phyloP scores from a whole-genome alignment of 2,113 vertebrate species.

The Glaucidium brasilianum region DNA sequence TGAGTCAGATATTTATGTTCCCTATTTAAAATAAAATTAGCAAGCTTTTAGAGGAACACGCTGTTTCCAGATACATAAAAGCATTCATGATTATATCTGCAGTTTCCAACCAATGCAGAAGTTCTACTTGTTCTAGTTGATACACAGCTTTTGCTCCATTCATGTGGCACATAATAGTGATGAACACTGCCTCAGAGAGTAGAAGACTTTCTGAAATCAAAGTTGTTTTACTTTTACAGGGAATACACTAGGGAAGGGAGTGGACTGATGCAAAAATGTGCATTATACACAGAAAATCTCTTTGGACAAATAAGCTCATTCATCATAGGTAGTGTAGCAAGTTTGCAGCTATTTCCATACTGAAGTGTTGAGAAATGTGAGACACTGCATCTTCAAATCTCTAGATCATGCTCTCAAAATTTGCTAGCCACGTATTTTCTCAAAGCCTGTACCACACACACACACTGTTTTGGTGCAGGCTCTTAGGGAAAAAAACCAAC shows the following conservation, averaged over 20 bases:
- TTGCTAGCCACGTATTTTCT: conserved; percentile 44
- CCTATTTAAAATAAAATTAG: conserved; percentile 30
- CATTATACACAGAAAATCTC: neutral
- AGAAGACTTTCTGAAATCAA: neutral
- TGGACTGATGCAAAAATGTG: neutral
- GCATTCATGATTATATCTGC: neutral
- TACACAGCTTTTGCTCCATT: neutral
- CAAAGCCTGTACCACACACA: neutral
- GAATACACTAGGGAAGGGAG: neutral
- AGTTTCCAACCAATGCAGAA: neutral
- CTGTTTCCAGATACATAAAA: neutral
- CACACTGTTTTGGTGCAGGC: conserved; percentile 18
- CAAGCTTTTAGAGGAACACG: conserved; percentile 17
- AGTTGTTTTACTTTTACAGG: neutral
- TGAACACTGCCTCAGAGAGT: neutral
- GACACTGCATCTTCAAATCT: neutral
- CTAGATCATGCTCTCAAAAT: neutral
- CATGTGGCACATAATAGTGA: neutral
- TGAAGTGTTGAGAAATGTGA: neutral
- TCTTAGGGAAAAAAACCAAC: neutral
- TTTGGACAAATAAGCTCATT: neutral
- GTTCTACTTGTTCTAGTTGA: neutral
- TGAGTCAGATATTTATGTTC: conserved; percentile 52
- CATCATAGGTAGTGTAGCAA: neutral
- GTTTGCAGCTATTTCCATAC: neutral